A percentile compares a stretch with the other conserved stretches of the same genome.
Conservation (phyloP, 2,113 vertebrate genomes). For the Chloropsis cyanopogon region DNA sequence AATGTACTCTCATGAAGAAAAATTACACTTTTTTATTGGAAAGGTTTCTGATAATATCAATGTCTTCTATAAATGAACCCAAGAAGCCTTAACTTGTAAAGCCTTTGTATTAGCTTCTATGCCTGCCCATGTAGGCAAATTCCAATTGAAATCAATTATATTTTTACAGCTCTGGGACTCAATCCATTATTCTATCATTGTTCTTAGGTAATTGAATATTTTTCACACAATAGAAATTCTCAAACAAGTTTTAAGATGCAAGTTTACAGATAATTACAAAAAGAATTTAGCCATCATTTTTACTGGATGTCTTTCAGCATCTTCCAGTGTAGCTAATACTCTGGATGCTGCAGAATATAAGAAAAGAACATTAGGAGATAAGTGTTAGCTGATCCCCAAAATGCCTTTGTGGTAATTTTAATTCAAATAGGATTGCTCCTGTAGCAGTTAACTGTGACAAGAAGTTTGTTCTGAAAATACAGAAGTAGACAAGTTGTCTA, state of each 20-base stretch:
- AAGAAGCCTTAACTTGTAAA: not conserved
- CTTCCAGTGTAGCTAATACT: not conserved
- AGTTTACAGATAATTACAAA: not conserved
- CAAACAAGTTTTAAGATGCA: not conserved
- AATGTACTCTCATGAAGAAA: conserved; percentile 33
- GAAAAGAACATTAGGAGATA: conserved; percentile 9
- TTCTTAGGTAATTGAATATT: not conserved
- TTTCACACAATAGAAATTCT: not conserved
- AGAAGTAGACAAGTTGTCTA: conserved; percentile 27
- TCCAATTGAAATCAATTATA: not conserved
- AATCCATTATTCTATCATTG: not conserved
- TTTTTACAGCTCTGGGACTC: not conserved
- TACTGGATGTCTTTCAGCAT: not conserved
- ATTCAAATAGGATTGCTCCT: conserved; percentile 25
- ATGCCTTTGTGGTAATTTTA: not conserved
- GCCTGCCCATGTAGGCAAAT: not conserved
- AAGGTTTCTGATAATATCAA: not conserved
- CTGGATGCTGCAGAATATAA: conserved; percentile 38
- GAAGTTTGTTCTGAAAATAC: conserved; percentile 29
- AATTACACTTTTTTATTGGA: conserved; percentile 11
- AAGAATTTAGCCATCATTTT: conserved; percentile 35
- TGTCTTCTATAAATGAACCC: not conserved
- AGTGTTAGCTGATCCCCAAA: conserved; percentile 13
- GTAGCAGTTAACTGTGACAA: not conserved
- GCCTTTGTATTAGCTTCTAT: not conserved